Base-by-base conservation (phyloP, 2,113 vertebrate genomes). In the Xiphorhynchus elegans region DNA sequence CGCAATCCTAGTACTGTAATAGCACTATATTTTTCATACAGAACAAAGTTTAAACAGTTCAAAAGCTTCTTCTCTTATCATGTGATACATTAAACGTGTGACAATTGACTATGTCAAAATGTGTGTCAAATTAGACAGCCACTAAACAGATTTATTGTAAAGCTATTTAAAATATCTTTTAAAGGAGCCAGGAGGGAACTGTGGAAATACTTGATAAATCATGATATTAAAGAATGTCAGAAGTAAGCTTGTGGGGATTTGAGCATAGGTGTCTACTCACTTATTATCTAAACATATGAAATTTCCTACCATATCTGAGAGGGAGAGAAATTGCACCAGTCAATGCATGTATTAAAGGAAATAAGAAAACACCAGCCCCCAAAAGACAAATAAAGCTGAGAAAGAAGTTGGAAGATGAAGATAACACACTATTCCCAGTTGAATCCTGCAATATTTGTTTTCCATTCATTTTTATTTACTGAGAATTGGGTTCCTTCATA, bases 391-490 rank as follows among this genome's bases (percentile, higher is more conserved):
- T 92, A 97, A 95, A 98, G 58, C 59, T 64, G 64, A 96, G 85
- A 96, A 96, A 91, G 88, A 96, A 94, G 86, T 95, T 84, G 89
- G 70, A 74, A 97, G 89, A 91, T 93, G 76, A 92, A 97, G 96
- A 96, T 92, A 98, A 93, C 90, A 91, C 10, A 16, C 59, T 84
- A 87, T 90, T 96, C 90, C 83, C 69, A 81, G 75, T 90, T 92
- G 89, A 94, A 66, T 90, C 87, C 73, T 91, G 58, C 69, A 78
- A 35, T 97, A 97, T 97, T 98, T 98, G 84, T 96, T 97, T 98
- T 97, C 74, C 89, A 97, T 98, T 98, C 87, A 78, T 94, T 98
- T 93, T 96, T 97, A 95, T 98, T 98, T 98, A 96, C 89, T 89
- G 89, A 93, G 87, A 97, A 93, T 93, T 95, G 82, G 13, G 53